Conservation (phyloP, 2,888 invertebrate genomes). For the Mythimna vitellina region DNA sequence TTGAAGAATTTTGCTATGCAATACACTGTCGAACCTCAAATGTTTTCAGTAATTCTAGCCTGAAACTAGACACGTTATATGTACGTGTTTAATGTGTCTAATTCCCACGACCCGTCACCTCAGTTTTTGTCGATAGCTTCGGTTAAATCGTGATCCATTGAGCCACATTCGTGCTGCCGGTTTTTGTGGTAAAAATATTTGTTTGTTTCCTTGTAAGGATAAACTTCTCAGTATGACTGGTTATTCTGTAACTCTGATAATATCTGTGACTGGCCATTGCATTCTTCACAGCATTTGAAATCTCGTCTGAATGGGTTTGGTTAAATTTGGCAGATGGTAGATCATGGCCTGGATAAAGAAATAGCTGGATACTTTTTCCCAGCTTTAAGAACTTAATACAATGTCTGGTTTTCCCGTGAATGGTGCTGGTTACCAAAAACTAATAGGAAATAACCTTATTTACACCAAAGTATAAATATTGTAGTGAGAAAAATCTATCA, state of each 20-base stretch:
- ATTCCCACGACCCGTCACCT: conserved; percentile 73
- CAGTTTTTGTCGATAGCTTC: conserved; percentile 65
- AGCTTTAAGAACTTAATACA: too few species aligned
- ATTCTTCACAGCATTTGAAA: neutral
- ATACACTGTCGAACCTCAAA: neutral
- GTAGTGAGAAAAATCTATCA: too few species aligned
- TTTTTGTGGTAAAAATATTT: conserved; percentile 44
- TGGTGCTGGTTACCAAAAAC: too few species aligned
- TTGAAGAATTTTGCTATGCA: too few species aligned
- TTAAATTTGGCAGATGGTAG: too few species aligned
- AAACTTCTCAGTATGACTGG: conserved; percentile 7
- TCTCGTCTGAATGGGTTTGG: too few species aligned
- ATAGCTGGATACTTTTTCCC: too few species aligned
- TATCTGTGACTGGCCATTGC: neutral
- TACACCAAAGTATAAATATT: too few species aligned
- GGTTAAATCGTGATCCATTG: conserved; percentile 65
- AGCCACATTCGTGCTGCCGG: conserved; percentile 36
- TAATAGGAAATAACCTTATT: too few species aligned
- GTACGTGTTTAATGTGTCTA: conserved; percentile 8
- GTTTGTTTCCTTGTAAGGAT: conserved; percentile 32
- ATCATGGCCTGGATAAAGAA: too few species aligned
- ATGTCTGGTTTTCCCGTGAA: too few species aligned
- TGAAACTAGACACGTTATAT: neutral
- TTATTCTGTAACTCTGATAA: neutral
- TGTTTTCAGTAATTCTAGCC: neutral